Base-by-base conservation (phyloP, 2,797 vertebrate genomes). In the Clarias fuscus region DNA sequence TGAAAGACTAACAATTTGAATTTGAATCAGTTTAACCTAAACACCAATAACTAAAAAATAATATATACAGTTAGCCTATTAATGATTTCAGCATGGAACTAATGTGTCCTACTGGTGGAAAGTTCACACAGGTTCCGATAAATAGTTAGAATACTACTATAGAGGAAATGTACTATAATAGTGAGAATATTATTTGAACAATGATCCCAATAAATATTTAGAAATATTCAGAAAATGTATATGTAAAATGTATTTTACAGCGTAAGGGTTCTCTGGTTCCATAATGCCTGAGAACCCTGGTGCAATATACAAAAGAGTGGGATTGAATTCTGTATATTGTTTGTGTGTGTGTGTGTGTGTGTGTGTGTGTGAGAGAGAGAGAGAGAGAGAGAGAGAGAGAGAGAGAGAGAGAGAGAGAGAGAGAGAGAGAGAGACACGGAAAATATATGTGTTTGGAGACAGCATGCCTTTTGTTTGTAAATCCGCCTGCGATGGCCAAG, bases 391-490 rank as follows among this genome's bases (percentile, higher is more conserved):
- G 27, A 20, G 30, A 30, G 30, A 30, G 30, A 30, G 30, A 30
- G 30, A 30, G 30, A 30, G 30, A 30, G 59, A 56, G 53, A 33
- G 17, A 43, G 30, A 30, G 30, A 30, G 30, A 30, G 30, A 30
- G 30, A 30, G 30, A 30, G 30, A 30, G 59, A 56, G 53, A 33
- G 17, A 43, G 27, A 20, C 65, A 62, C 65, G 77, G 5, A 62
- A 24, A 27, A 61, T 48, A 61, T 48, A 56, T 79, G 56, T 85
- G 24, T 56, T 22, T 83, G 64, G 17, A 85, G 15, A 86, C 18
- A 67, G 58, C 79, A 72, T 82, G 85, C 62, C 40, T 56, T 72
- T 85, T 92, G 89, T 94, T 91, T 93, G 90, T 91, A 92, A 88
- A 92, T 79, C 82, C 27, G 78, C 40, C 86, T 71, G 78, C 24